Conservation (phyloP, 2,113 vertebrate species). For the Setophaga kirtlandii region DNA sequence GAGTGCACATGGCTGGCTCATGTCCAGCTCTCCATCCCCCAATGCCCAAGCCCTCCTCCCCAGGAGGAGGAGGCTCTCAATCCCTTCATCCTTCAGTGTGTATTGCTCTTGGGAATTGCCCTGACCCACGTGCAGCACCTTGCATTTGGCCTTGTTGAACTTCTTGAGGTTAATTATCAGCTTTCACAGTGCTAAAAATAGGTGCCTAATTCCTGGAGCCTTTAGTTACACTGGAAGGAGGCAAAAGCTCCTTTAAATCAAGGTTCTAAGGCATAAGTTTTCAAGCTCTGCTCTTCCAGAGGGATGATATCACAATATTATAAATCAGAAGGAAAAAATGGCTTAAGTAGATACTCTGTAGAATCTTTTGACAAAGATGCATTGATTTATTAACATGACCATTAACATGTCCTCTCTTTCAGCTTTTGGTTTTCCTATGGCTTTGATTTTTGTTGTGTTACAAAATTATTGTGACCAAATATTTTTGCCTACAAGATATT, state of each 20-base stretch:
- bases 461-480: background rate
- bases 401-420: background rate
- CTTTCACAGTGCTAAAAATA: background rate
- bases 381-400: background rate
- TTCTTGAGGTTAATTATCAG: background rate
- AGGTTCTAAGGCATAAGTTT: background rate
- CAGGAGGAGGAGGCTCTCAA: background rate
- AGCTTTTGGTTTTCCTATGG: background rate
- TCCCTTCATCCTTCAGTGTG: background rate
- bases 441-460: background rate
- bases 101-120: background rate
- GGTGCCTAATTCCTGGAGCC: background rate
- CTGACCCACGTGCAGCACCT: background rate
- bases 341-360: background rate
- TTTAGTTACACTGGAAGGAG: background rate
- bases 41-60: background rate
- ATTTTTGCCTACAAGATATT: background rate
- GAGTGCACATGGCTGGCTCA: background rate
- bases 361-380: background rate
- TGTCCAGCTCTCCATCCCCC: background rate
- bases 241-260: background rate
- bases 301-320: background rate
- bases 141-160: background rate
- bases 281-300: background rate
- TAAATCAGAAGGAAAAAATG: background rate